Evolutionary conservation across 2,888 invertebrate species (phyloP), one percentile per base, ranked within the genome.

Genomic region (Tenodera sinensis): DNA sequence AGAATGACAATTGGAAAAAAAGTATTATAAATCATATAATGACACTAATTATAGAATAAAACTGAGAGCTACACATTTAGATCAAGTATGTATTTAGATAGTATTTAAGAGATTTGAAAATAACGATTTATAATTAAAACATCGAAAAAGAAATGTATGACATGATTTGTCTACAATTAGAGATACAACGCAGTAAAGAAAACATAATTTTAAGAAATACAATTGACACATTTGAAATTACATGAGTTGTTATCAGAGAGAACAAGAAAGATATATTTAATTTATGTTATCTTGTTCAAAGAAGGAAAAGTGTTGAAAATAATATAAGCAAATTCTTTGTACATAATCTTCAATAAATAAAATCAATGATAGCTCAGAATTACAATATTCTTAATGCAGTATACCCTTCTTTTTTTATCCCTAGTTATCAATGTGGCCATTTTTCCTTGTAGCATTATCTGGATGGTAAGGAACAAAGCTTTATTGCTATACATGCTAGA

Each of bases 251-350:
- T 71, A 71, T 20, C 54, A 71, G 54, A 71, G 54, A 71, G 54
- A 71, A 71, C 54, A 6, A 71, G 3, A 71, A 71, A 71, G 20
- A 71, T 71, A 71, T 71, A 71, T 71, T 71, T 71, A 71, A 71
- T 71, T 71, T 71, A 71, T 71, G 54, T 71, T 71, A 71, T 20
- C 6, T 71, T 71, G 20, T 71, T 71, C 54, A 71, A 20, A 71
- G 30, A 85, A 85, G 47, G 85, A 27, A 83, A 27, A 82, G 34
- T 87, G 87, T 83, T 83, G 71, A 81, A 71, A 28, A 20, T 25
- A 83, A 30, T 27, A 83, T 88, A 42, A 88, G 71, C 71, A 54
- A 28, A 28, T 84, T 88, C 54, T 88, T 84, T 88, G 83, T 84
- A 84, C 42, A 88, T 83, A 84, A 87, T 71, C 54, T 71, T 71